A percentile compares a stretch with the other conserved stretches of the same genome.
These are phyloP conservation scores for Porites australiensis DNA, from an alignment of 64 coral and sea anemone species.

Conservation along the genomic window DNA sequence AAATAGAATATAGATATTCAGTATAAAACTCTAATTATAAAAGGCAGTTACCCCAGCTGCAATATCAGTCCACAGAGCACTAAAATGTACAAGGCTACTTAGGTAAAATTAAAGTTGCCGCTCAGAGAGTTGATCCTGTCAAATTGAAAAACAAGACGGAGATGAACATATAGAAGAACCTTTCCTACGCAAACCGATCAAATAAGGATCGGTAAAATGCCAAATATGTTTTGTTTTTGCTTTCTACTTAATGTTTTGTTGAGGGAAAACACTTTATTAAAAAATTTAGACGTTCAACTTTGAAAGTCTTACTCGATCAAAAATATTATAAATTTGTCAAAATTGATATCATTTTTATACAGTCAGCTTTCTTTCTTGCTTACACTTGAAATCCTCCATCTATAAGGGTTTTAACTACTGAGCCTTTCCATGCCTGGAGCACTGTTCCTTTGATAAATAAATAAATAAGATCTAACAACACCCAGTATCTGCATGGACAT, in stretches of 20 bases:
- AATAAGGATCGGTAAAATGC: too few relatives aligned
- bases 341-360: too few relatives aligned
- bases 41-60: conserved; percentile 31
- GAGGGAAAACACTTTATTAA: too few relatives aligned
- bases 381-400: conserved; percentile 52
- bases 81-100: background rate
- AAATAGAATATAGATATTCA: background rate
- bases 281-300: too few relatives aligned
- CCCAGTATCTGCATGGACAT: too few relatives aligned
- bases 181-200: background rate
- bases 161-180: background rate
- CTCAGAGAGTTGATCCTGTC: conserved; percentile 45
- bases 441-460: conserved; percentile 16
- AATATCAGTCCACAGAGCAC: conserved; percentile 59
- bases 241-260: background rate
- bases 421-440: conserved; percentile 58
- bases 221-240: too few relatives aligned
- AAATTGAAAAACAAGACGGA: background rate
- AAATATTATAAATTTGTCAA: too few relatives aligned
- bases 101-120: conserved; percentile 68
- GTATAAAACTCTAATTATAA: background rate
- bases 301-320: too few relatives aligned
- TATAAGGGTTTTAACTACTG: conserved; percentile 33
- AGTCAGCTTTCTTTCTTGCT: background rate
- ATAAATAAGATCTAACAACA: background rate